These are phyloP conservation scores for Achatina immaculata DNA, from an alignment of 1,140 invertebrate genomes.

Conservation along the genomic window DNA sequence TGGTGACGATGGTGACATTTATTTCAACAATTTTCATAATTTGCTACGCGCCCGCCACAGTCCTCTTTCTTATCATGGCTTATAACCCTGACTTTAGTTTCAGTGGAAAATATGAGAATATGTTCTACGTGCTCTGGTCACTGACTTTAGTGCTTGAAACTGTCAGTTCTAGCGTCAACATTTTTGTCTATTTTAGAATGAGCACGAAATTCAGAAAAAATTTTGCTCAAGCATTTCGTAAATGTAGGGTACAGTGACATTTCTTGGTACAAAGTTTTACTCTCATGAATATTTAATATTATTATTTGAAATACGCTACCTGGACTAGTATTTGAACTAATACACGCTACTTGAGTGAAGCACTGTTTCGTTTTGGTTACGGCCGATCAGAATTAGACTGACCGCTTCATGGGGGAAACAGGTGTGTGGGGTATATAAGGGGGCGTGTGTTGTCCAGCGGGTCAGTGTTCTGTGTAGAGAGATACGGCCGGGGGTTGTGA, in stretches of 20 bases:
- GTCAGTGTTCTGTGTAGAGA: too few relatives aligned
- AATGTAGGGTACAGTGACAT: too few relatives aligned
- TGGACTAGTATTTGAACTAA: too few relatives aligned
- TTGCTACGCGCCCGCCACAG: not conserved
- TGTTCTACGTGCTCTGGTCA: not conserved
- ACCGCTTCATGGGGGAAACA: not conserved
- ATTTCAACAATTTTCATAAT: not conserved
- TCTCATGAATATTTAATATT: too few relatives aligned
- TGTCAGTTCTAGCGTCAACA: not conserved
- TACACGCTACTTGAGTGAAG: not conserved
- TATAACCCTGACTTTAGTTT: not conserved
- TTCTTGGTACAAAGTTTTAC: too few relatives aligned
- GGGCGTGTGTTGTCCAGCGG: too few relatives aligned
- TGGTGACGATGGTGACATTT: not conserved
- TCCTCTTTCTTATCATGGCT: not conserved
- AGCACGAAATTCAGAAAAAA: not conserved
- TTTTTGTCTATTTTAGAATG: not conserved
- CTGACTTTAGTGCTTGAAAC: not conserved
- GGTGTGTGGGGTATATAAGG: too few relatives aligned
- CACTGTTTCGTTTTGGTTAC: not conserved
- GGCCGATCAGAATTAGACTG: not conserved
- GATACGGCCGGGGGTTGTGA: too few relatives aligned
- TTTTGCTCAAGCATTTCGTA: not conserved
- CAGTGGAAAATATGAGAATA: not conserved
- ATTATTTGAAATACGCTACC: too few relatives aligned